Percentiles rank a stretch among this genome's conserved stretches.
phyloP scores from a whole-genome alignment of 2,888 invertebrate species.

The Stratiomys singularior region DNA sequence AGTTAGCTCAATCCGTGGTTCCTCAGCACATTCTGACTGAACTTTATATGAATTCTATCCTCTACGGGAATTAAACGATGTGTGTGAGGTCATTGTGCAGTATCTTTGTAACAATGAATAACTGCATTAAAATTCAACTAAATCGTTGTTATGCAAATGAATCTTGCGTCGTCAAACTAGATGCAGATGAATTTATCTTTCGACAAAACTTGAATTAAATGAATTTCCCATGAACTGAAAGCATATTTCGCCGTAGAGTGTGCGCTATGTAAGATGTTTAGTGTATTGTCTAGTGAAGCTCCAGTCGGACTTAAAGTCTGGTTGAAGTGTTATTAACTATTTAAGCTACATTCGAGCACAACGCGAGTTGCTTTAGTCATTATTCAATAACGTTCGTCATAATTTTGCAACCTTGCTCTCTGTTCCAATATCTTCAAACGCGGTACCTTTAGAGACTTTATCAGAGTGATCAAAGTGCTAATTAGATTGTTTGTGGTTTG shows the following conservation, averaged over 20 bases:
- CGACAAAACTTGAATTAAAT: too few species aligned
- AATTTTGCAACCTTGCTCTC: not conserved
- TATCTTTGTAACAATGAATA: too few species aligned
- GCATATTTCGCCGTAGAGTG: not conserved
- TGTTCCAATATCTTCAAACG: not conserved
- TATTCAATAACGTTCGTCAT: not conserved
- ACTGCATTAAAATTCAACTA: too few species aligned
- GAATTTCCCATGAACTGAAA: not conserved
- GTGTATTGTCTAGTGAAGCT: not conserved
- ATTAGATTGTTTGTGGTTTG: not conserved
- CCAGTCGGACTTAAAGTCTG: not conserved
- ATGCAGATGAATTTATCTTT: too few species aligned
- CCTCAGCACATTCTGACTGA: too few species aligned
- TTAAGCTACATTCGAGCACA: not conserved
- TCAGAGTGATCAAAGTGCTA: not conserved
- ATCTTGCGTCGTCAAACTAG: too few species aligned
- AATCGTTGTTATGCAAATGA: too few species aligned
- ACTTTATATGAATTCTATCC: too few species aligned
- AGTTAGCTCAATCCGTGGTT: too few species aligned
- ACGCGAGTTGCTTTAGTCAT: not conserved
- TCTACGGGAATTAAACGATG: too few species aligned
- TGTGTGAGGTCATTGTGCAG: too few species aligned
- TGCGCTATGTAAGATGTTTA: not conserved
- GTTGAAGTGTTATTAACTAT: not conserved
- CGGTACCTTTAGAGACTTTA: not conserved